These are phyloP conservation scores for Halictus quadricinctus DNA, from an alignment of 2,888 invertebrate genomes.

Conservation along the genomic window DNA sequence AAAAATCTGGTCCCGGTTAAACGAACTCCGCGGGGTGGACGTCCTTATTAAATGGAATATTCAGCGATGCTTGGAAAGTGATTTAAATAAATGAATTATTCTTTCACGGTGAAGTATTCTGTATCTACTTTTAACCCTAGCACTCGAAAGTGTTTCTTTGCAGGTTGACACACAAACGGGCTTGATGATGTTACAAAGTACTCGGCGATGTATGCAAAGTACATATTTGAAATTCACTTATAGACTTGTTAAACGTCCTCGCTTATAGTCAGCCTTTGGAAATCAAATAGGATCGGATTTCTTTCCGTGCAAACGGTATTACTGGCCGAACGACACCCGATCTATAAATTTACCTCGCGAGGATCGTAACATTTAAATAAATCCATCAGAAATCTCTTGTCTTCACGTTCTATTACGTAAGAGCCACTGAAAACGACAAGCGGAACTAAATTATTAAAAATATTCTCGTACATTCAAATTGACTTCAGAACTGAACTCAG, in stretches of 20 bases:
- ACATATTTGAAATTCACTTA: slow-evolving; percentile 54
- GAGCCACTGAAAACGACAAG: background rate
- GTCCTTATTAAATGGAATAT: slow-evolving; percentile 8
- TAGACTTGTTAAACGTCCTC: slow-evolving; percentile 41
- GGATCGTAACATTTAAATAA: background rate
- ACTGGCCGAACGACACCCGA: background rate
- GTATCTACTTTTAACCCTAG: background rate
- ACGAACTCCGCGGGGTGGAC: background rate
- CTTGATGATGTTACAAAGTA: slow-evolving; percentile 24
- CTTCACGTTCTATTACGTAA: background rate
- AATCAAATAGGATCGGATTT: slow-evolving; percentile 23
- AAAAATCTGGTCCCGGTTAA: background rate
- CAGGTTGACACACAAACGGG: slow-evolving; percentile 25
- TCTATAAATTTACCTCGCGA: background rate
- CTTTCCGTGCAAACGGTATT: slow-evolving; percentile 28
- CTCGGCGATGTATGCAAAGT: slow-evolving; percentile 46
- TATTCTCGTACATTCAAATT: background rate
- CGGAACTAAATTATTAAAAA: background rate
- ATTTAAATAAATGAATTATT: slow-evolving; percentile 14
- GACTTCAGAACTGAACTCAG: background rate
- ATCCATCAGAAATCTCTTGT: background rate
- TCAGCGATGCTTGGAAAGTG: background rate
- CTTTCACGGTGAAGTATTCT: background rate
- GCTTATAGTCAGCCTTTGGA: slow-evolving; percentile 18
- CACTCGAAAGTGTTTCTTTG: slow-evolving; percentile 18